These are phyloP conservation scores for Parnassius mnemosyne DNA, from an alignment of 2,888 invertebrate species.

Conservation along the genomic window DNA sequence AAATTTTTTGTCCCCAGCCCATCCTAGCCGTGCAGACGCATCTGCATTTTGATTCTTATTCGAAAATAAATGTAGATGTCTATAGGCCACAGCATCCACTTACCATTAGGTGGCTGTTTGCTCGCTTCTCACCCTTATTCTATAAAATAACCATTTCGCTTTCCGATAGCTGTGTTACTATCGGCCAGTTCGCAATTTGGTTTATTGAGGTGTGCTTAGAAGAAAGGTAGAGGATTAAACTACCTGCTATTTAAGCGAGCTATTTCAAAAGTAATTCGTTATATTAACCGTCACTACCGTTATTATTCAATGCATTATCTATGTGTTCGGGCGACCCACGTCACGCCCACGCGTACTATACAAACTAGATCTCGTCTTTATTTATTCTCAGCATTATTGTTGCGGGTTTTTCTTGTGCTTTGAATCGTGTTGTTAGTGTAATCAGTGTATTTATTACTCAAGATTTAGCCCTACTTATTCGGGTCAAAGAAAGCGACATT, in stretches of 20 bases:
- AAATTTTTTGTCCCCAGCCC: too few species aligned
- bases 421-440: constrained; percentile 37
- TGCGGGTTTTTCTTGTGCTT: constrained; percentile 40
- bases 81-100: too few species aligned
- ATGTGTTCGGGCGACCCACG: constrained; percentile 40
- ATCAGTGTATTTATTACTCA: constrained; percentile 39
- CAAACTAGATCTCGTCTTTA: constrained; percentile 67
- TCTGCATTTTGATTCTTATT: too few species aligned
- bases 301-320: constrained; percentile 51
- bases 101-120: too few species aligned
- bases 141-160: too few species aligned
- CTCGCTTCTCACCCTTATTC: too few species aligned
- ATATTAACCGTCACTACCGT: constrained; percentile 28
- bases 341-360: constrained; percentile 56
- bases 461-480: constrained; percentile 30
- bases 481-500: constrained; percentile 4
- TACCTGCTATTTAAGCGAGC: constrained; percentile 26
- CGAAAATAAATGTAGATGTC: too few species aligned
- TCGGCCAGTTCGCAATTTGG: not conserved
- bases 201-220: not conserved
- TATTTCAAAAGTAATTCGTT: constrained; percentile 26
- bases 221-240: constrained; percentile 8
- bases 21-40: too few species aligned
- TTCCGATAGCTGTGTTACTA: not conserved
- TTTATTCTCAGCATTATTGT: constrained; percentile 53